A percentile compares a stretch with the other conserved stretches of the same genome.
Conservation (phyloP, 2,797 vertebrate species). For the Pseudocheirus occidentalis region DNA sequence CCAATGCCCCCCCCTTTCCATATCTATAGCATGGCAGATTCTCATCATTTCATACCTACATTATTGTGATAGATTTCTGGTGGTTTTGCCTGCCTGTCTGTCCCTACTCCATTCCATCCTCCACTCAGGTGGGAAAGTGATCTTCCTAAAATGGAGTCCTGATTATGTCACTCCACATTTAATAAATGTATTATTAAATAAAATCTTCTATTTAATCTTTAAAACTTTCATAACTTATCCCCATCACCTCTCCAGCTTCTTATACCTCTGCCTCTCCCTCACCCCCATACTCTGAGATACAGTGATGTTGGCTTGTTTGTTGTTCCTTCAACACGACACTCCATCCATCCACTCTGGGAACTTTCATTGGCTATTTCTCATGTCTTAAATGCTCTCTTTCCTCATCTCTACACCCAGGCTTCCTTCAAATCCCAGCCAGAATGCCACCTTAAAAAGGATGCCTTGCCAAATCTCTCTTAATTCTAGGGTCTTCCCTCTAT, state of each 20-base stretch:
- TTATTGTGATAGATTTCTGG: neutral
- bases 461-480: neutral
- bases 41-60: neutral
- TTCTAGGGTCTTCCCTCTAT: fast-evolving
- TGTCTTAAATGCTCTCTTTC: neutral
- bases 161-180: neutral
- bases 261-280: no score
- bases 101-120: neutral
- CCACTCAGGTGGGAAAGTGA: neutral
- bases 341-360: neutral
- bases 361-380: neutral
- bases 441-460: neutral
- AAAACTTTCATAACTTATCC: neutral
- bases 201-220: neutral
- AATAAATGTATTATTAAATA: neutral
- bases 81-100: neutral
- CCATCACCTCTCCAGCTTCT: neutral
- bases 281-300: neutral
- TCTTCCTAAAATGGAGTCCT: neutral
- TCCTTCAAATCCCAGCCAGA: neutral
- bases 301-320: neutral
- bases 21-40: neutral
- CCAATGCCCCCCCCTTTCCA: neutral
- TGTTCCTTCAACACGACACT: neutral
- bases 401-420: neutral